A percentile compares a stretch with the other conserved stretches of the same genome.
These are phyloP conservation scores for Tenthredo distinguenda DNA, from an alignment of 2,888 invertebrate species.

Conservation along the genomic window DNA sequence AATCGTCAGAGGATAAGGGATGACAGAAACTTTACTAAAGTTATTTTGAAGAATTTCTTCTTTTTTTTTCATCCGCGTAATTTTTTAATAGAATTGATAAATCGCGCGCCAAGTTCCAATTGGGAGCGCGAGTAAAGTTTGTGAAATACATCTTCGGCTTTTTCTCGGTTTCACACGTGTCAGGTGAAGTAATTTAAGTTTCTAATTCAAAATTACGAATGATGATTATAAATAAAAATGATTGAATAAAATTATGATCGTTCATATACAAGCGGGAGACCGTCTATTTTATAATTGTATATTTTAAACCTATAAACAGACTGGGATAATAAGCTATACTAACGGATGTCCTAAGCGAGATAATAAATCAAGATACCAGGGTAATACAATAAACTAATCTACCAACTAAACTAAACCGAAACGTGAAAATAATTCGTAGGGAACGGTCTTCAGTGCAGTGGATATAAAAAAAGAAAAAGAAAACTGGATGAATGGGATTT, in stretches of 20 bases:
- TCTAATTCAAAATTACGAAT: background rate
- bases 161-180: background rate
- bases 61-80: background rate
- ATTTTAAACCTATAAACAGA: background rate
- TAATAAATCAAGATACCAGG: background rate
- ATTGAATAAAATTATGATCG: background rate
- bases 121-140: background rate
- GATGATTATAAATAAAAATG: background rate
- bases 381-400: slow-evolving; percentile 16
- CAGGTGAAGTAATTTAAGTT: background rate
- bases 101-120: background rate
- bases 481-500: background rate
- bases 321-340: background rate
- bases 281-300: background rate
- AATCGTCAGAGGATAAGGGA: background rate
- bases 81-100: background rate
- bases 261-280: background rate
- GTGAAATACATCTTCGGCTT: background rate
- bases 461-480: background rate
- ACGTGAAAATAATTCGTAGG: background rate
- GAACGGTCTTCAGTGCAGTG: background rate
- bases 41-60: background rate
- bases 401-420: background rate
- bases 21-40: background rate
- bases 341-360: background rate